Percentiles rank a stretch among this genome's conserved stretches.
Evolutionary conservation across 2,888 invertebrate species (phyloP).

Genomic region (Coecobrya sp.): DNA sequence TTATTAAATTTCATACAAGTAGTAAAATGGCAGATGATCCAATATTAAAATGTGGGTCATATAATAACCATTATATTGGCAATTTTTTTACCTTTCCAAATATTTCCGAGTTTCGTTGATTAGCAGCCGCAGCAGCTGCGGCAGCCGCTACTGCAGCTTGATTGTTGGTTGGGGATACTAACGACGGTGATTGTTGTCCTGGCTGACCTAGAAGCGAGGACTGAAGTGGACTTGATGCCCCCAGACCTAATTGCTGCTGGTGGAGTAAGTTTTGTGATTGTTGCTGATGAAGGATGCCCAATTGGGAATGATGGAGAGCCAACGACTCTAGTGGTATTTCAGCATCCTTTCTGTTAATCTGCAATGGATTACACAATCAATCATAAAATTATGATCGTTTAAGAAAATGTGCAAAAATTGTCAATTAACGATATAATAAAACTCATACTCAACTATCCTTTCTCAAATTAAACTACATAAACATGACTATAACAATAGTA

Average conservation of each 20-base stretch:
- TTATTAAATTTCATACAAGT: slow-evolving; percentile 11
- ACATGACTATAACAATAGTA: too few relatives aligned
- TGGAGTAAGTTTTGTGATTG: slow-evolving; percentile 58
- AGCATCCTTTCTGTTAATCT: slow-evolving; percentile 44
- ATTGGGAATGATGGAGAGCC: slow-evolving; percentile 65
- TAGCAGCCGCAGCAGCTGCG: slow-evolving; percentile 70
- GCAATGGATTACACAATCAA: not conserved
- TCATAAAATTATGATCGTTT: not conserved
- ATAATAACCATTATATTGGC: not conserved
- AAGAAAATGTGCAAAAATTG: not conserved
- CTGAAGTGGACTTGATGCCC: slow-evolving; percentile 69
- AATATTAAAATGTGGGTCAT: slow-evolving; percentile 9
- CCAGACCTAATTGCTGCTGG: slow-evolving; percentile 64
- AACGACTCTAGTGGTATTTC: slow-evolving; percentile 56
- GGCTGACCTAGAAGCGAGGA: slow-evolving; percentile 57
- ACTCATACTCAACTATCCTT: too few relatives aligned
- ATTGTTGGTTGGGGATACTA: slow-evolving; percentile 53
- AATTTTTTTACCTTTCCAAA: slow-evolving; percentile 75
- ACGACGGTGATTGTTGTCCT: slow-evolving; percentile 70
- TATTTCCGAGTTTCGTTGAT: slow-evolving; percentile 72
- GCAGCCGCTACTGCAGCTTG: slow-evolving; percentile 51
- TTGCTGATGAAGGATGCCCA: slow-evolving; percentile 59
- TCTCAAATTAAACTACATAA: too few relatives aligned
- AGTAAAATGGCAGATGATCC: slow-evolving; percentile 16
- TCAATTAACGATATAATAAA: too few relatives aligned